A percentile compares a stretch with the other conserved stretches of the same genome.
These are phyloP conservation scores for Hipposideros larvatus DNA, from an alignment of 2,797 vertebrate species.

Conservation along the genomic window DNA sequence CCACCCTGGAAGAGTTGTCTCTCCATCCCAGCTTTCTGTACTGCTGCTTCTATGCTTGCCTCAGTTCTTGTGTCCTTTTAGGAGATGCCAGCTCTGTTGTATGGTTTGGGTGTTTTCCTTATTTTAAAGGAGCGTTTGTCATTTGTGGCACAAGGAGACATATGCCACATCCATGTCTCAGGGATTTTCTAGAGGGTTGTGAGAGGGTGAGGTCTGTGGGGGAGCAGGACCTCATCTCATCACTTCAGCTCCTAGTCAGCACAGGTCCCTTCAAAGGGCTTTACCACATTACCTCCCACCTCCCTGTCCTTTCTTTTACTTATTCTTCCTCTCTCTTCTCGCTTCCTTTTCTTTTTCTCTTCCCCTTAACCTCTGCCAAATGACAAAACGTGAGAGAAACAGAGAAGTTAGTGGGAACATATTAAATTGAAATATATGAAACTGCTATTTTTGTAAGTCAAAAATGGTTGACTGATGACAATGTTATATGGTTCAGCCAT, in stretches of 20 bases:
- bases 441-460: slow-evolving; percentile 19
- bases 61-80: background rate
- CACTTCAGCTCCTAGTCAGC: background rate
- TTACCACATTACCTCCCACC: background rate
- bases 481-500: background rate
- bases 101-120: background rate
- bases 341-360: background rate
- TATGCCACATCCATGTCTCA: background rate
- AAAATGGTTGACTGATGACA: background rate
- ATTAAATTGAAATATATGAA: background rate
- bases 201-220: background rate
- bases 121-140: slow-evolving; percentile 24
- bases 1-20: background rate
- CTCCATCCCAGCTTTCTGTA: background rate
- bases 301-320: background rate
- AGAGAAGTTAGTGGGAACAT: background rate
- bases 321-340: background rate
- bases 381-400: background rate
- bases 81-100: background rate
- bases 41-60: background rate
- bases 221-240: background rate
- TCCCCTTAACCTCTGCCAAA: background rate
- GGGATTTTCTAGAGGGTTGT: background rate
- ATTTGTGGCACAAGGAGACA: background rate
- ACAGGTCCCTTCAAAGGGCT: background rate